Evolutionary conservation across 2,888 invertebrate genomes (phyloP).

Genomic region (Atrina japonica): DNA sequence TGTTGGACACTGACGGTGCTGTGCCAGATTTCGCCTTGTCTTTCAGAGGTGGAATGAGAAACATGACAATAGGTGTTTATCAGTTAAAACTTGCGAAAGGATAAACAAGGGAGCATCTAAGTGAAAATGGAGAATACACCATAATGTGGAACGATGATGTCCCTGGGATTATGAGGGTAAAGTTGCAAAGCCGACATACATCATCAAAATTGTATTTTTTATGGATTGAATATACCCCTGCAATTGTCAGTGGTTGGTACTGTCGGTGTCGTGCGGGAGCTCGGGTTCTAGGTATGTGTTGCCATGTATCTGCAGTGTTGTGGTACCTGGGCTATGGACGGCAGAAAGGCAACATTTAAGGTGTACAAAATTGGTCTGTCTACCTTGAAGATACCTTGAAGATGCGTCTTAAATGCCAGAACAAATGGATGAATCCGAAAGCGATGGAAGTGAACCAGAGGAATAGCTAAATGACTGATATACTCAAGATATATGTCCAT

Average conservation of each 20-base stretch:
- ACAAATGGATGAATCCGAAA: no score
- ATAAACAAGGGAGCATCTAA: slow-evolving; percentile 19
- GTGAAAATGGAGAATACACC: slow-evolving; percentile 19
- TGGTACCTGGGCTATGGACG: slow-evolving; percentile 28
- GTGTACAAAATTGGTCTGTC: no score
- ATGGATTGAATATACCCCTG: slow-evolving; percentile 23
- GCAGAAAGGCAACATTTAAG: no score
- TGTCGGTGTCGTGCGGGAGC: slow-evolving; percentile 26
- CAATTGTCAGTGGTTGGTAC: slow-evolving; percentile 21
- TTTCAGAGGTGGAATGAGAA: slow-evolving; percentile 15
- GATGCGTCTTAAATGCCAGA: no score
- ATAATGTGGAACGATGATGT: slow-evolving; percentile 1
- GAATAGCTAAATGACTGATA: no score
- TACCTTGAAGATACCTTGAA: no score
- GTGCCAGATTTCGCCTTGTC: slow-evolving; percentile 11
- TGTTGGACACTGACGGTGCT: neutral
- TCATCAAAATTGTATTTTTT: slow-evolving; percentile 7
- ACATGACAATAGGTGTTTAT: slow-evolving; percentile 23
- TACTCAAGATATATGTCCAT: no score
- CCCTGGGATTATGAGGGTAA: neutral
- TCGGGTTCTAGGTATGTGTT: slow-evolving; percentile 21
- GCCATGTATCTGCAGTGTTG: slow-evolving; percentile 17
- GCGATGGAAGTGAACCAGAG: no score
- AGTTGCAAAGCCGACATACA: slow-evolving; percentile 21
- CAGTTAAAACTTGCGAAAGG: slow-evolving; percentile 26